These are phyloP conservation scores for Heliothis subflexa DNA, from an alignment of 1,140 invertebrate species.

Conservation along the genomic window DNA sequence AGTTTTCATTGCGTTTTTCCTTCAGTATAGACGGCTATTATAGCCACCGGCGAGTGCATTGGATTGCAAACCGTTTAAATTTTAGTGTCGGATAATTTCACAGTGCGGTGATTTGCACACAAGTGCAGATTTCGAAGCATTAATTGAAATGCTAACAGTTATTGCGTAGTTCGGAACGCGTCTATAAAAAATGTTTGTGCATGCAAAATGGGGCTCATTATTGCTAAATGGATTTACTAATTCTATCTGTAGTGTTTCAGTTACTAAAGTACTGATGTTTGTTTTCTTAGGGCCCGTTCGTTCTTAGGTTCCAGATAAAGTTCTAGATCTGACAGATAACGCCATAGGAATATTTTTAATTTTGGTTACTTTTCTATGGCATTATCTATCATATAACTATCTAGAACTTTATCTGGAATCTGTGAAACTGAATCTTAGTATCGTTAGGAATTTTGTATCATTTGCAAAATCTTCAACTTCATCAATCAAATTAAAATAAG, in stretches of 20 bases:
- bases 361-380: too few relatives aligned
- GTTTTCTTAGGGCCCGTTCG: too few relatives aligned
- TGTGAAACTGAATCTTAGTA: too few relatives aligned
- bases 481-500: too few relatives aligned
- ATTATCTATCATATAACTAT: too few relatives aligned
- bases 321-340: too few relatives aligned
- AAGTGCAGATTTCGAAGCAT: slow-evolving; percentile 23
- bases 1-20: slow-evolving; percentile 37
- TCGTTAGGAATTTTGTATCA: too few relatives aligned
- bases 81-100: slow-evolving; percentile 10
- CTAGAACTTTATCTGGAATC: too few relatives aligned
- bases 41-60: background rate
- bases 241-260: background rate
- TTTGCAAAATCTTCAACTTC: too few relatives aligned
- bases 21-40: background rate
- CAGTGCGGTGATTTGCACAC: slow-evolving; percentile 6
- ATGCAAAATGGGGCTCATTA: slow-evolving; percentile 17
- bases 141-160: slow-evolving; percentile 30
- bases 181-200: slow-evolving; percentile 22
- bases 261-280: background rate
- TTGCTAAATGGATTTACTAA: slow-evolving; percentile 9
- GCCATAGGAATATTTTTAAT: too few relatives aligned
- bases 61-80: slow-evolving; percentile 18
- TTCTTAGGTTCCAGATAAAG: too few relatives aligned
- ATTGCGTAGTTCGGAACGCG: slow-evolving; percentile 17